A percentile compares a stretch with the other conserved stretches of the same genome.
These are phyloP conservation scores for Rhynchophorus ferrugineus DNA, from an alignment of 1,140 invertebrate species.

Conservation along the genomic window DNA sequence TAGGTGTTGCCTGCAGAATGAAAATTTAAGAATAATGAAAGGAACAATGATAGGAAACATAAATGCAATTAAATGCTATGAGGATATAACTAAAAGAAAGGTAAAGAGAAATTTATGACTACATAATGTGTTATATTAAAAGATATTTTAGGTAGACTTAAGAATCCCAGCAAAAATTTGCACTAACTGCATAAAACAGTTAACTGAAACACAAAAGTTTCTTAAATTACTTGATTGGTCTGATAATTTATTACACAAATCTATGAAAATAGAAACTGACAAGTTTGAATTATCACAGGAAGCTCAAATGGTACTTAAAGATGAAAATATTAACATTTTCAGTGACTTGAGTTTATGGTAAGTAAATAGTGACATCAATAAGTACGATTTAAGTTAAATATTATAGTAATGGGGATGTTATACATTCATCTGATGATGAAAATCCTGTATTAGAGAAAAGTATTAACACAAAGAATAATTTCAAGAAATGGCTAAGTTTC, in stretches of 20 bases:
- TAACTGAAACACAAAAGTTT: conserved; percentile 1
- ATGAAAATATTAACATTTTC: no score
- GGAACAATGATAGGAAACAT: not conserved
- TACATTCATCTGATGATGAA: not conserved
- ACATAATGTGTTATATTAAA: not conserved
- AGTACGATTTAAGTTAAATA: no score
- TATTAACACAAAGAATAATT: not conserved
- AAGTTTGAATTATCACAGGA: no score
- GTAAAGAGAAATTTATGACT: not conserved
- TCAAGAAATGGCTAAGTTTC: not conserved
- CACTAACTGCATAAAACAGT: not conserved
- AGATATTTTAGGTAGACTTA: not conserved
- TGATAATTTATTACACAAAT: no score
- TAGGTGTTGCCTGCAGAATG: conserved; percentile 2
- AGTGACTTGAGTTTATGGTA: no score
- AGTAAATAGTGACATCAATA: no score
- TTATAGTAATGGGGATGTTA: not conserved
- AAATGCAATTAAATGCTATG: not conserved
- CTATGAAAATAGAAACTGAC: not conserved
- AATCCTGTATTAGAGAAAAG: not conserved
- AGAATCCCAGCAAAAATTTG: not conserved
- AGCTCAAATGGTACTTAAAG: no score
- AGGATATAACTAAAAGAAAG: conserved; percentile 6
- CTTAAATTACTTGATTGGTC: not conserved
- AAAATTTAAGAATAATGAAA: conserved; percentile 4